These are phyloP conservation scores for Otus sunia DNA, from an alignment of 2,113 vertebrate genomes.

Conservation along the genomic window DNA sequence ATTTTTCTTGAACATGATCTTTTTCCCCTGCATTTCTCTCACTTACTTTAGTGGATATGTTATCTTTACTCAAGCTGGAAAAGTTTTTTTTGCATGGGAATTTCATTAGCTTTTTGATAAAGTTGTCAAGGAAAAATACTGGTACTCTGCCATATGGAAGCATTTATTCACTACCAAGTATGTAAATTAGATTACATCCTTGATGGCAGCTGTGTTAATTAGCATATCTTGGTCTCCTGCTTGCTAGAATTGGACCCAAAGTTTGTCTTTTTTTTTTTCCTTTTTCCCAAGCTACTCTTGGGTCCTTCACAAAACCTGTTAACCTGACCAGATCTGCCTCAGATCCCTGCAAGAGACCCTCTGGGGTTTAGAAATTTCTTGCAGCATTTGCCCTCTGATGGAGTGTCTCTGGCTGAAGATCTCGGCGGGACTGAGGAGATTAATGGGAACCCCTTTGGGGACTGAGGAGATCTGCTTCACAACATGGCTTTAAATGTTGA, in stretches of 20 bases:
- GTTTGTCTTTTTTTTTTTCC: background rate
- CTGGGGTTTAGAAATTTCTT: background rate
- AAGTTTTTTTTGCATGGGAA: background rate
- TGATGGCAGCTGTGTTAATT: conserved; percentile 53
- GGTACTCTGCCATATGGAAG: conserved; percentile 65
- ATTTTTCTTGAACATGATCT: background rate
- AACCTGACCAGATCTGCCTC: background rate
- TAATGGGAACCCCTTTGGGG: background rate
- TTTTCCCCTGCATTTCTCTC: background rate
- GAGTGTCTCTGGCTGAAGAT: background rate
- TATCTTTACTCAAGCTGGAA: background rate
- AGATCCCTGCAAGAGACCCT: background rate
- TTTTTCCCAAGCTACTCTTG: background rate
- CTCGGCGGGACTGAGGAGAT: background rate
- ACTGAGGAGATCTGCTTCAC: background rate
- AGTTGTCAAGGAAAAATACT: conserved; percentile 65
- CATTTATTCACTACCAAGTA: conserved; percentile 57
- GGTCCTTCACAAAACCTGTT: background rate
- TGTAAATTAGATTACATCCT: conserved; percentile 67
- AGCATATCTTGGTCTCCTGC: conserved; percentile 30
- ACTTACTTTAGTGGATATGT: background rate
- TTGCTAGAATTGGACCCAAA: conserved; percentile 10
- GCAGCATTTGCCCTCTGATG: background rate
- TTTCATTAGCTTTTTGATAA: conserved; percentile 58
- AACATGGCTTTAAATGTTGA: background rate